Conservation (phyloP, 2,888 invertebrate species). For the Nemotelus nigrinus region DNA sequence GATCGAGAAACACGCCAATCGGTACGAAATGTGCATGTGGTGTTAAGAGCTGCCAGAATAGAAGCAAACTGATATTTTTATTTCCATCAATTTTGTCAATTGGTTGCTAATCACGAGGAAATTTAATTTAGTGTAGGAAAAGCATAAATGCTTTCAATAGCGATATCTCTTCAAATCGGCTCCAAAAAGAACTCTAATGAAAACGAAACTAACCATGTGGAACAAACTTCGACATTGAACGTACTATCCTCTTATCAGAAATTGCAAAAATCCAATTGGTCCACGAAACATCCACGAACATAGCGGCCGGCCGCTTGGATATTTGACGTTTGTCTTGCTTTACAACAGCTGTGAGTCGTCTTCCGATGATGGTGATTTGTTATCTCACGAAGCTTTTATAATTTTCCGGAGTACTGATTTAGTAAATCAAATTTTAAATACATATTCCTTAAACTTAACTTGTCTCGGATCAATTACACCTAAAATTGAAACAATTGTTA, state of each 20-base stretch:
- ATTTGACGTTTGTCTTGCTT: not conserved
- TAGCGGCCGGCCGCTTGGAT: conserved; percentile 12
- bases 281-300: conserved; percentile 21
- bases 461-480: conserved; percentile 11
- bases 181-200: too few relatives aligned
- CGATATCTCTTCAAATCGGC: too few relatives aligned
- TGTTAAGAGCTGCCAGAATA: not conserved
- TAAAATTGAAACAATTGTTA: too few relatives aligned
- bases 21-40: not conserved
- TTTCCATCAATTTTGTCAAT: too few relatives aligned
- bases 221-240: too few relatives aligned
- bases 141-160: too few relatives aligned
- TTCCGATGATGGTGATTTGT: conserved; percentile 14
- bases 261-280: conserved; percentile 28
- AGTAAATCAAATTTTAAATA: not conserved
- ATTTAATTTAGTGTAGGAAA: too few relatives aligned
- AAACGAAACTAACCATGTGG: too few relatives aligned
- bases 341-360: conserved; percentile 4
- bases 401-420: not conserved
- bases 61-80: not conserved
- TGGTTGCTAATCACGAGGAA: too few relatives aligned
- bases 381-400: not conserved
- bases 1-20: not conserved
- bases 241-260: conserved; percentile 8
- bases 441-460: not conserved